Conservation (phyloP, 2,797 vertebrate genomes). For the Capromys pilorides region DNA sequence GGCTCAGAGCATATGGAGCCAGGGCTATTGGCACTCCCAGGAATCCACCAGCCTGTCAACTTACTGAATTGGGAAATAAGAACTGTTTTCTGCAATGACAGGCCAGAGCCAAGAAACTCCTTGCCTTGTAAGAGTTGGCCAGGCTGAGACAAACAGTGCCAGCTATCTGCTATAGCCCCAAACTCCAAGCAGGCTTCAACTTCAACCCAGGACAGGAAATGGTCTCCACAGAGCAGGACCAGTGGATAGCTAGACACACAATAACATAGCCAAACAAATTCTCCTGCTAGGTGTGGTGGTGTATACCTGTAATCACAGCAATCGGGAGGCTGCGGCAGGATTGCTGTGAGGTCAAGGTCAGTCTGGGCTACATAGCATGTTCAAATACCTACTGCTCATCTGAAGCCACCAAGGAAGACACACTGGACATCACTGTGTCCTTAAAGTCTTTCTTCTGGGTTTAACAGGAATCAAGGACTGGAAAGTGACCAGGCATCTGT, state of each 20-base stretch:
- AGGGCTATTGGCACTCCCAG: background rate
- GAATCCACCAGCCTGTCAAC: background rate
- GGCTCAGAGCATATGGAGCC: constrained; percentile 62
- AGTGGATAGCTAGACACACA: background rate
- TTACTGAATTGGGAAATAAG: constrained; percentile 42
- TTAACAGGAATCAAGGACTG: background rate
- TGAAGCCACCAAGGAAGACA: background rate
- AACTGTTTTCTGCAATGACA: background rate
- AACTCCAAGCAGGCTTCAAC: background rate
- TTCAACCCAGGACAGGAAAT: background rate
- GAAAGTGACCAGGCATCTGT: background rate
- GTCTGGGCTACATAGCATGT: background rate
- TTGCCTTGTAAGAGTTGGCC: background rate
- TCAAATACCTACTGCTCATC: background rate
- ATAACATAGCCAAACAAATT: background rate
- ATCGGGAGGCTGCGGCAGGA: background rate
- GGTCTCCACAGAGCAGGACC: background rate
- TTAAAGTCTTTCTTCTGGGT: background rate
- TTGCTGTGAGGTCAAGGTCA: background rate
- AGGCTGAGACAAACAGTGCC: background rate
- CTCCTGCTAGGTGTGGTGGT: background rate
- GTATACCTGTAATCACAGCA: background rate
- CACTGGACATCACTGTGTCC: background rate
- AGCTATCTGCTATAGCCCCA: background rate
- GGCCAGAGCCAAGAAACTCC: constrained; percentile 31